phyloP scores from a whole-genome alignment of 2,797 vertebrate species.

The Chromis chromis region DNA sequence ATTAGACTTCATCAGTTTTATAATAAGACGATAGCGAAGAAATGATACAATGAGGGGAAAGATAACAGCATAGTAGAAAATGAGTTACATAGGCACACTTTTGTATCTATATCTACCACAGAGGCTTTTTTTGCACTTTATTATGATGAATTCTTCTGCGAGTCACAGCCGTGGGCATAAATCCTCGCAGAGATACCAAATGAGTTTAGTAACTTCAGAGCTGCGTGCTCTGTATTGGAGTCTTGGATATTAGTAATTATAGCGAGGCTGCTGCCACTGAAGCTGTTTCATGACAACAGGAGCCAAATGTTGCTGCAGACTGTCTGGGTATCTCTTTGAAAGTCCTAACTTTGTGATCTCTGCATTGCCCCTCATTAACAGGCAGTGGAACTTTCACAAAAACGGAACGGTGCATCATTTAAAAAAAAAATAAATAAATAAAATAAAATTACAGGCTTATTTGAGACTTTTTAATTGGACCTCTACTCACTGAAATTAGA shows the following conservation, averaged over 20 bases:
- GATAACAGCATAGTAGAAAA: constrained; percentile 24
- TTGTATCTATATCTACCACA: constrained; percentile 29
- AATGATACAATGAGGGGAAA: constrained; percentile 12
- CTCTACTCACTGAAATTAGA: constrained; percentile 28
- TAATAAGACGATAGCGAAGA: constrained; percentile 11
- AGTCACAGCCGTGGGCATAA: constrained; percentile 45
- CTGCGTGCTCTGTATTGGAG: constrained; percentile 26
- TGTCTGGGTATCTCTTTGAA: constrained; percentile 48
- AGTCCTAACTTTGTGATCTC: constrained; percentile 50
- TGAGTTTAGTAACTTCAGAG: constrained; percentile 54
- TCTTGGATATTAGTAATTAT: constrained; percentile 60
- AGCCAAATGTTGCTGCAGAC: constrained; percentile 44
- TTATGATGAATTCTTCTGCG: constrained; percentile 51
- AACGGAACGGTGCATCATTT: constrained; percentile 23
- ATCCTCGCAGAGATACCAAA: constrained; percentile 50
- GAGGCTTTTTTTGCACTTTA: constrained; percentile 19
- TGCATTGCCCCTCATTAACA: constrained; percentile 60
- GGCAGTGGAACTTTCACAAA: constrained; percentile 15
- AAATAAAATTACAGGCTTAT: background rate
- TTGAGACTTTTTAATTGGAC: constrained; percentile 29
- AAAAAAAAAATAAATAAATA: background rate
- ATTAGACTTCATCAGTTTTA: constrained; percentile 28
- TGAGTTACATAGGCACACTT: background rate
- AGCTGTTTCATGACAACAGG: constrained; percentile 56
- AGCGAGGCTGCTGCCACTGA: constrained; percentile 40